Evolutionary conservation across 2,888 invertebrate species (phyloP).

Genomic region (Lasioglossum vierecki): DNA sequence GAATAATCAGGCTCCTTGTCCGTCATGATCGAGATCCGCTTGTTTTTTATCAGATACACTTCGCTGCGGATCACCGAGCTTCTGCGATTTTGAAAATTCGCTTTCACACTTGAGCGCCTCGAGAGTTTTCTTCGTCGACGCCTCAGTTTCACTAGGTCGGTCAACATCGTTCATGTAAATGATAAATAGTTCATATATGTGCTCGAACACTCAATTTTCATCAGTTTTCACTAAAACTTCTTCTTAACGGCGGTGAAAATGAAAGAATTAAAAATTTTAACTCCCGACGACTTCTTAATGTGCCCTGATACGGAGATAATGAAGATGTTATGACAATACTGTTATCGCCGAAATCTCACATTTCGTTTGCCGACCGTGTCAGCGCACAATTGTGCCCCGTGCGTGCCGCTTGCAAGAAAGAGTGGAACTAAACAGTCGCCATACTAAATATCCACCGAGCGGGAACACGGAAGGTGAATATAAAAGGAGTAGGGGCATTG

Average conservation of each 20-base stretch:
- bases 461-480: constrained; percentile 42
- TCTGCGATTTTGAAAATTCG: neutral
- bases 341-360: neutral
- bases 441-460: constrained; percentile 51
- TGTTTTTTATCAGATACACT: constrained; percentile 42
- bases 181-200: neutral
- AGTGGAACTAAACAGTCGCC: constrained; percentile 55
- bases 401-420: constrained; percentile 55
- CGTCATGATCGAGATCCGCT: constrained; percentile 68
- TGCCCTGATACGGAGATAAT: neutral
- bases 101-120: neutral
- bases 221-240: neutral
- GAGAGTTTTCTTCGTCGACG: constrained; percentile 16
- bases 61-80: neutral
- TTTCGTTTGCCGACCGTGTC: neutral
- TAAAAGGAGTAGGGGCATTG: constrained; percentile 51
- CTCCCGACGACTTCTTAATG: neutral
- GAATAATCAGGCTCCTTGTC: constrained; percentile 43
- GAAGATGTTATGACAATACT: neutral
- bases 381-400: neutral
- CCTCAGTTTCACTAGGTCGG: constrained; percentile 29
- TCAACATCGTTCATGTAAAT: constrained; percentile 16
- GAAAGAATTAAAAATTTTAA: neutral
- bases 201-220: neutral
- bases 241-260: neutral